Percentiles rank a stretch among this genome's conserved stretches.
Conservation (phyloP, 1,140 invertebrate genomes). For the Arctopsyche grandis region DNA sequence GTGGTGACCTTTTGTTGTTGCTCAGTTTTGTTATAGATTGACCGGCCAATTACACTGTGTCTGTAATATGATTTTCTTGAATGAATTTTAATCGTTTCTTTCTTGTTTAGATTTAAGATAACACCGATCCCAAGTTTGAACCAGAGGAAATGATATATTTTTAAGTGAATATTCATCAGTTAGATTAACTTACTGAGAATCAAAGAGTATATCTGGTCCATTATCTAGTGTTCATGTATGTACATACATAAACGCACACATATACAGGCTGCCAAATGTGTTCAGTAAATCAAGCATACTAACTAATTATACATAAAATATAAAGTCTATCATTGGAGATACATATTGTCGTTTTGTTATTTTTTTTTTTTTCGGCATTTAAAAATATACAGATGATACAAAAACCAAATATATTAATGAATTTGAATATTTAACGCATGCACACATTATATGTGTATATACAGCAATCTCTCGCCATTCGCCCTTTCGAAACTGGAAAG, state of each 20-base stretch:
- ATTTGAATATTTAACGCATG: background rate
- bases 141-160: conserved; percentile 2
- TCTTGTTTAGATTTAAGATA: background rate
- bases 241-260: conserved; percentile 35
- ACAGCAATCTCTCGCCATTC: no score
- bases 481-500: no score
- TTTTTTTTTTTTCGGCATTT: conserved; percentile 10
- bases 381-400: background rate
- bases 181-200: conserved; percentile 44
- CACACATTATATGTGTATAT: conserved; percentile 22
- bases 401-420: conserved; percentile 24
- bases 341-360: conserved; percentile 1
- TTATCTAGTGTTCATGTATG: conserved; percentile 33
- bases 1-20: no score
- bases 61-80: no score
- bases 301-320: conserved; percentile 39
- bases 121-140: background rate
- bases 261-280: conserved; percentile 50
- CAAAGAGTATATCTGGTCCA: conserved; percentile 49
- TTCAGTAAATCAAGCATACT: conserved; percentile 46
- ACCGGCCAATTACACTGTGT: no score
- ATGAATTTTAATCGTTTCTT: background rate
- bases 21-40: no score
- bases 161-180: conserved; percentile 7
- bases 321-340: background rate